These are phyloP conservation scores for Lasioglossum calceatum DNA, from an alignment of 2,888 invertebrate genomes.

Conservation along the genomic window DNA sequence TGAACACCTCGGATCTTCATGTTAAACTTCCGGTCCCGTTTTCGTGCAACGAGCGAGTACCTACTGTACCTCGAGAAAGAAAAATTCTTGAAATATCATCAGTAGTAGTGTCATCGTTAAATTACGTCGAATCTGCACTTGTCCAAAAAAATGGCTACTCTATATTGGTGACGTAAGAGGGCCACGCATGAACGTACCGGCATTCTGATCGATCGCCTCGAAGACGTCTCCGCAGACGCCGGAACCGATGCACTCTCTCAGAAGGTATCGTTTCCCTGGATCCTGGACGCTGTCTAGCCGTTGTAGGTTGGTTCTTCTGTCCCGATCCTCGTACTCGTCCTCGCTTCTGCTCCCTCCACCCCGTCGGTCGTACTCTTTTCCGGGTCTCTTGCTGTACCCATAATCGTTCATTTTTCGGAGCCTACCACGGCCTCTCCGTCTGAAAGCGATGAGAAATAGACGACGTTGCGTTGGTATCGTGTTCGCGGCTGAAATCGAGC, in stretches of 20 bases:
- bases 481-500: not conserved
- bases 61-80: too few species aligned
- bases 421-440: not conserved
- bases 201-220: conserved; percentile 89
- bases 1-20: too few species aligned
- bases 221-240: conserved; percentile 93
- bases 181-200: conserved; percentile 84
- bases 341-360: conserved; percentile 53
- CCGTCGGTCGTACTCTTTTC: conserved; percentile 52
- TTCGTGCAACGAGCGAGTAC: too few species aligned
- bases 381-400: conserved; percentile 68
- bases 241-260: conserved; percentile 89
- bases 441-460: not conserved
- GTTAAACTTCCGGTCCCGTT: too few species aligned
- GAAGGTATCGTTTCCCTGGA: conserved; percentile 90
- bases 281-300: conserved; percentile 89
- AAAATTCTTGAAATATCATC: not conserved
- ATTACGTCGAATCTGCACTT: too few species aligned
- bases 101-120: not conserved
- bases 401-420: conserved; percentile 70
- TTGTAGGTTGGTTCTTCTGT: conserved; percentile 66
- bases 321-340: conserved; percentile 46
- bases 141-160: too few species aligned
- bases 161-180: not conserved
- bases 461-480: not conserved